Conservation (phyloP, 2,888 invertebrate species). For the Polia nebulosa region DNA sequence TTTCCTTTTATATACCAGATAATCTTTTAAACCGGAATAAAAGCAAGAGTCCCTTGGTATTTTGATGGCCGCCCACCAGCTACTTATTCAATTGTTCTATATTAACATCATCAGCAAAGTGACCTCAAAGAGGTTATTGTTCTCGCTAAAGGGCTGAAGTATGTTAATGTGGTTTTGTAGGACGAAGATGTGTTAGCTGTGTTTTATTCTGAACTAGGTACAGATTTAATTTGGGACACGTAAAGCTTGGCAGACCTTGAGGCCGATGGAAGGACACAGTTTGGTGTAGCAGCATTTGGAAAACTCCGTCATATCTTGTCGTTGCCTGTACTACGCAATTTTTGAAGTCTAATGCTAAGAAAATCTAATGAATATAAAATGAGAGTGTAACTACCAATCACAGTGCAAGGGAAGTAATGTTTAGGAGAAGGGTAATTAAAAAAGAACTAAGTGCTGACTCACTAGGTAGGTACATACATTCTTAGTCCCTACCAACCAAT, state of each 20-base stretch:
- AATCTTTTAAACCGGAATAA: constrained; percentile 55
- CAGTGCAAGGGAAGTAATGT: background rate
- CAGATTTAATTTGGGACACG: background rate
- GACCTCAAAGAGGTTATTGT: constrained; percentile 46
- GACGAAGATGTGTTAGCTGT: background rate
- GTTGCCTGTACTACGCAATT: background rate
- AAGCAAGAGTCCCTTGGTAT: constrained; percentile 73
- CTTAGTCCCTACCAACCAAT: background rate
- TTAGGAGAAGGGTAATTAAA: too few relatives aligned
- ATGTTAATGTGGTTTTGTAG: constrained; percentile 31
- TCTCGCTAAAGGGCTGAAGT: constrained; percentile 29
- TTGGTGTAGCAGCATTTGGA: background rate
- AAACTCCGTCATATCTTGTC: background rate
- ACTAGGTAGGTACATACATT: background rate
- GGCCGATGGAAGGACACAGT: background rate
- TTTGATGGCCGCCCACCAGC: constrained; percentile 72
- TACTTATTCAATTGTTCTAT: constrained; percentile 77
- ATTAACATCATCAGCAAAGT: constrained; percentile 68
- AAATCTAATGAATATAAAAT: background rate
- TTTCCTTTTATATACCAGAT: constrained; percentile 17
- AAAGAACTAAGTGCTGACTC: background rate
- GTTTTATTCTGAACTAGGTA: background rate
- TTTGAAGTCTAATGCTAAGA: background rate
- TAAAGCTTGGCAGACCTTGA: background rate
- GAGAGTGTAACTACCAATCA: too few relatives aligned